A percentile compares a stretch with the other conserved stretches of the same genome.
Conservation (phyloP, 2,113 vertebrate genomes). For the Gymnobelideus leadbeateri region DNA sequence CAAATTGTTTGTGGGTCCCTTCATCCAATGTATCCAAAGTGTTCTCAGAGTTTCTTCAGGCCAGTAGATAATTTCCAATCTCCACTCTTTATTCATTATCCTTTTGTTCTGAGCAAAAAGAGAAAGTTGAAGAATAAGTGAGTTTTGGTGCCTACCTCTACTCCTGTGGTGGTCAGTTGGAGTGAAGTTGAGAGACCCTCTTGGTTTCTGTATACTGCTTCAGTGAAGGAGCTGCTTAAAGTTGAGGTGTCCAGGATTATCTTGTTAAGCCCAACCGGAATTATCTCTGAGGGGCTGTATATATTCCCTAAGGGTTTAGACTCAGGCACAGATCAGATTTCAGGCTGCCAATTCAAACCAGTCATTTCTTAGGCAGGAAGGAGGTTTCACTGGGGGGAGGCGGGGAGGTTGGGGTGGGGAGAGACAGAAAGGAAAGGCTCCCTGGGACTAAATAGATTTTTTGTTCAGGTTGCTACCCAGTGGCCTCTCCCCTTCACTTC, state of each 20-base stretch:
- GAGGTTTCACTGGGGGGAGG: slow-evolving; percentile 20
- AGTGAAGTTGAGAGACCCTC: neutral
- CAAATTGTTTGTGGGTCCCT: neutral
- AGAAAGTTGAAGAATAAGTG: neutral
- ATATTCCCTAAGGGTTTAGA: neutral
- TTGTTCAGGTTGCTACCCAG: neutral
- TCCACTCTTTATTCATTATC: neutral
- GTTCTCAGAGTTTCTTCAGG: neutral
- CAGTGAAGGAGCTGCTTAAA: neutral
- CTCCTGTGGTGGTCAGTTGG: neutral
- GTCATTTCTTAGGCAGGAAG: slow-evolving; percentile 13
- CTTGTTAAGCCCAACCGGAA: neutral
- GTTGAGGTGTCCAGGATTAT: neutral
- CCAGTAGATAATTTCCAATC: neutral
- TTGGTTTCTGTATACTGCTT: slow-evolving; percentile 38
- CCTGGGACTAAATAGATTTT: slow-evolving; percentile 53
- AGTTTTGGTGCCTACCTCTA: neutral
- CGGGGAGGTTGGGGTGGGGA: slow-evolving; percentile 8
- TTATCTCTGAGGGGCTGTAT: neutral
- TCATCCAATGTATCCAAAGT: neutral
- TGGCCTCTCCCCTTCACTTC: slow-evolving; percentile 26
- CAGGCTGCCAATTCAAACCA: slow-evolving; percentile 19
- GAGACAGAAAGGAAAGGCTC: slow-evolving; percentile 33
- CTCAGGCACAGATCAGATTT: neutral
- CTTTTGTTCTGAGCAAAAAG: neutral